Evolutionary conservation across 2,888 invertebrate species (phyloP), one percentile per base, ranked within the genome.

Genomic region (Microplitis deprimator): DNA sequence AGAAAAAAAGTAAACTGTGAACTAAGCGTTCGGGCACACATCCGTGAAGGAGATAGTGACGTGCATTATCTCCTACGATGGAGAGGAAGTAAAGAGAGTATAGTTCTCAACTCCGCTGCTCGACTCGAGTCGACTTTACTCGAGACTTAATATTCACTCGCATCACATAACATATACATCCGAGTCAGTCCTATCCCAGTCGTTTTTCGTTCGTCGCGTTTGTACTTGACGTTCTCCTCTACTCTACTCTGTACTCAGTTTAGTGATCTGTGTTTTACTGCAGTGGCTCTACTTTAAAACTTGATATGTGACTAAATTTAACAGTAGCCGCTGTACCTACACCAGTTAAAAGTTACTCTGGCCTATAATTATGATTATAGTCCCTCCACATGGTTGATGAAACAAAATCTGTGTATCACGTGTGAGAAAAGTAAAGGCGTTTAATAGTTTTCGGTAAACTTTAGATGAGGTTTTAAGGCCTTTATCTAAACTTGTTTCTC

Each of bases 1-100:
- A 59, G 67, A 73, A 29, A 67, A 73, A 61, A 68, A 41, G 50
- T 13, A 50, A 50, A 50, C 50, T 50, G 50, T 50, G 8, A 41
- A 41, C 40, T 68, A 41, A 29, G 41, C 65, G 65, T 16, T 50
- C 16, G 41, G 39, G 81, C 80, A 83, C 80, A 83, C 84, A 84
- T 85, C 85, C 85, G 85, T 72, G 81, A 76, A 79, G 80, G 81
- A 84, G 84, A 85, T 85, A 85, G 61, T 41, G 65, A 67, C 69
- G 79, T 78, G 60, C 80, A 80, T 85, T 85, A 85, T 85, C 84
- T 71, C 38, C 29, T 13, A 50, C 50, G 6, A 8, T 10, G 38
- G 20, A 65, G 13, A 65, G 29, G 38, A 29, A 65, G 20, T 29
- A 8, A 29, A 29, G 38, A 65, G 38, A 7, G 29, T 62, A 62